A percentile compares a stretch with the other conserved stretches of the same genome.
These are phyloP conservation scores for Agrenia bidenticulata DNA, from an alignment of 2,888 invertebrate species.

Conservation along the genomic window DNA sequence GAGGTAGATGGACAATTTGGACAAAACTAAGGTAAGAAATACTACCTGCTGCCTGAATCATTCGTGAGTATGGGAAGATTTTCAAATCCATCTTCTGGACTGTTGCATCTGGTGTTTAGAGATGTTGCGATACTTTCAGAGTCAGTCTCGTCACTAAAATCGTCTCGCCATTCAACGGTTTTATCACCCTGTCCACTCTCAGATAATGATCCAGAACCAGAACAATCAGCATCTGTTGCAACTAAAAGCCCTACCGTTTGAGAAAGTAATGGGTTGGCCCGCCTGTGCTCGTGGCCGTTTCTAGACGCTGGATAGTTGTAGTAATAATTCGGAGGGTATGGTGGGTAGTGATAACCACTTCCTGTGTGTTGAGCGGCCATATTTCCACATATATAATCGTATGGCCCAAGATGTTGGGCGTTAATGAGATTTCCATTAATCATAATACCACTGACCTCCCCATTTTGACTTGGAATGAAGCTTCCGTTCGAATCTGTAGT, in stretches of 20 bases:
- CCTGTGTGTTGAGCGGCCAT: neutral
- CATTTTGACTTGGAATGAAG: neutral
- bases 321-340: conserved; percentile 1
- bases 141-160: conserved; percentile 23
- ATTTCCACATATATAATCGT: neutral
- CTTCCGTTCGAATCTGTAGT: neutral
- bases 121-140: conserved; percentile 13
- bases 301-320: neutral
- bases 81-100: conserved; percentile 23
- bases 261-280: no score
- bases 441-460: conserved; percentile 5
- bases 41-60: conserved; percentile 2
- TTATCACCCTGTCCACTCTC: conserved; percentile 29
- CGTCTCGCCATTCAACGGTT: conserved; percentile 33
- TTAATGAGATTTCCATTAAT: conserved; percentile 13
- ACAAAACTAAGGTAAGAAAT: neutral
- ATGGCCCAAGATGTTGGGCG: conserved; percentile 2
- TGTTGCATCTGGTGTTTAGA: conserved; percentile 18
- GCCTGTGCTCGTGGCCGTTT: no score
- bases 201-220: conserved; percentile 14
- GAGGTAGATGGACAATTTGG: no score
- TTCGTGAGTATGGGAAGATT: conserved; percentile 5
- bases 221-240: neutral
- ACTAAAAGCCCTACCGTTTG: neutral
- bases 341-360: neutral